Conservation (phyloP, 2,888 invertebrate species). For the Plutella xylostella region DNA sequence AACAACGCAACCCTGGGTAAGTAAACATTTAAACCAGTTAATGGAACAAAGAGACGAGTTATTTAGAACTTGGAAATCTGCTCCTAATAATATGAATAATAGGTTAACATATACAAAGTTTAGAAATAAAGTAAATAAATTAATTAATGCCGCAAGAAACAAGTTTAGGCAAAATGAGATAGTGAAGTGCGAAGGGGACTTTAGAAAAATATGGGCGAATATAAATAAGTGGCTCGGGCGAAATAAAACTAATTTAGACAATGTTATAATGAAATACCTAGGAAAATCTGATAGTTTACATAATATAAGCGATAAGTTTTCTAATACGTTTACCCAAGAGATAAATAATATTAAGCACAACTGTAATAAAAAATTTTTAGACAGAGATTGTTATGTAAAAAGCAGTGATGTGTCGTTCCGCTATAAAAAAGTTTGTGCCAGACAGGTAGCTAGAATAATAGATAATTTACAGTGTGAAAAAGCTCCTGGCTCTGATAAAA, state of each 20-base stretch:
- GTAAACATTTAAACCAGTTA: background rate
- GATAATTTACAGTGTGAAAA: too few species aligned
- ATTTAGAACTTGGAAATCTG: constrained; percentile 13
- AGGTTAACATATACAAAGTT: constrained; percentile 11
- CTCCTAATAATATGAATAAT: constrained; percentile 9
- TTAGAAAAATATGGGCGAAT: constrained; percentile 10
- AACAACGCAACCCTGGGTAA: background rate
- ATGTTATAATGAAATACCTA: too few species aligned
- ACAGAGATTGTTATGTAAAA: too few species aligned
- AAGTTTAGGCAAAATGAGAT: constrained; percentile 10
- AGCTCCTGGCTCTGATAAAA: too few species aligned
- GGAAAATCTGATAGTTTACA: background rate
- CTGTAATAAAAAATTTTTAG: too few species aligned
- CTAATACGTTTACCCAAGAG: too few species aligned
- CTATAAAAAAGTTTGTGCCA: background rate
- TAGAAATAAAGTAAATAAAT: constrained; percentile 14
- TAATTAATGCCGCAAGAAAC: too few species aligned
- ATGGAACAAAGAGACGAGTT: constrained; percentile 7
- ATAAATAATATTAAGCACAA: too few species aligned
- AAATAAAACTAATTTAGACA: background rate
- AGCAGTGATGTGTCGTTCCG: background rate
- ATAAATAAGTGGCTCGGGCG: constrained; percentile 14
- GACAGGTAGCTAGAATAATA: too few species aligned
- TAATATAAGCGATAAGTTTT: background rate
- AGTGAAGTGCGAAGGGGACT: constrained; percentile 8